These are phyloP conservation scores for Argopecten irradians DNA, from an alignment of 1,140 invertebrate genomes.

Conservation along the genomic window DNA sequence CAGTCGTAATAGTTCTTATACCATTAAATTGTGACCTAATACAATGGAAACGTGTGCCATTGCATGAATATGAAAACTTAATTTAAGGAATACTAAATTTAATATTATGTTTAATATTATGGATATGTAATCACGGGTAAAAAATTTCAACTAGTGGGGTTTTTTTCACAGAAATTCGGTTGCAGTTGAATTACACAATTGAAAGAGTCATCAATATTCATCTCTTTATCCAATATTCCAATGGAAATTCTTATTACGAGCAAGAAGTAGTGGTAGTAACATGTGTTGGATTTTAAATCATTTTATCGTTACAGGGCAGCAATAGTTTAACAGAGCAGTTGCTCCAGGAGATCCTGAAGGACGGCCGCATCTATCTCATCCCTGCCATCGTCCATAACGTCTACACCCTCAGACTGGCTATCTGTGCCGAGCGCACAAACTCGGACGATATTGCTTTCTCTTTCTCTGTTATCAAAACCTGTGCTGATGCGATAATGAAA, in stretches of 20 bases:
- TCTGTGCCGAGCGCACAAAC: conserved; percentile 60
- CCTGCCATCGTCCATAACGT: conserved; percentile 54
- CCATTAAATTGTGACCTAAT: no score
- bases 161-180: no score
- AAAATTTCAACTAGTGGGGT: no score
- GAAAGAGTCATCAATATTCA: background rate
- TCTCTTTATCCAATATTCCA: background rate
- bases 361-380: conserved; percentile 59
- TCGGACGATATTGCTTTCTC: conserved; percentile 57
- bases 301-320: conserved; percentile 49
- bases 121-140: no score
- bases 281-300: no score
- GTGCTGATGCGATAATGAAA: conserved; percentile 46
- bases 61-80: no score
- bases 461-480: conserved; percentile 49
- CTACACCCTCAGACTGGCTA: conserved; percentile 61
- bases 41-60: no score
- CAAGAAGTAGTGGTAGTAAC: no score
- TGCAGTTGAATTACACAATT: background rate
- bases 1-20: no score
- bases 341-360: conserved; percentile 54
- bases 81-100: no score
- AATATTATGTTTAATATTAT: no score
- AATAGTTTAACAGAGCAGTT: conserved; percentile 55
- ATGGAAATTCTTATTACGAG: no score